Conservation (phyloP, 2,113 vertebrate species). For the Dasyprocta punctata region DNA sequence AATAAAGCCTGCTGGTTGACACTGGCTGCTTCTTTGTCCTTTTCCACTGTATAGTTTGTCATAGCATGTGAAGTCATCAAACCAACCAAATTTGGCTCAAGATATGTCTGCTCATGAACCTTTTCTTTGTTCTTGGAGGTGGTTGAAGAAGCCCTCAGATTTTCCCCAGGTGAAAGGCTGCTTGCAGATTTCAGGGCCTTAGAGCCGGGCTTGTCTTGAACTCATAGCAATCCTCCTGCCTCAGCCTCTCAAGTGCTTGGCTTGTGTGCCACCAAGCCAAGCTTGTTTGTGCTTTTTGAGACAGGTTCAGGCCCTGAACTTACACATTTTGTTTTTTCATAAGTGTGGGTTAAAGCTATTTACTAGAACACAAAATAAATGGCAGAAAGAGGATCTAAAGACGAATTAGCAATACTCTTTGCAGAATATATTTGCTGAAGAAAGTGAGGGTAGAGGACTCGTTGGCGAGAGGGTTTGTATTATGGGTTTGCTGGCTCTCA, state of each 20-base stretch:
- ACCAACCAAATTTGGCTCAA: neutral
- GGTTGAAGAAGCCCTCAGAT: neutral
- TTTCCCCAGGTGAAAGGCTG: neutral
- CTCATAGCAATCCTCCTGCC: neutral
- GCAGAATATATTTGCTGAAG: neutral
- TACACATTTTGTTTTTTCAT: neutral
- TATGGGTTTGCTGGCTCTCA: neutral
- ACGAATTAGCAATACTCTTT: neutral
- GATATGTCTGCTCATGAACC: neutral
- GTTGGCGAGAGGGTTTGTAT: neutral
- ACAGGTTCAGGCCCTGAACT: neutral
- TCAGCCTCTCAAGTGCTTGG: neutral
- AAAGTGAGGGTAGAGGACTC: neutral
- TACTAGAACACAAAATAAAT: slow-evolving; percentile 2
- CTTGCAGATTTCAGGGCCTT: neutral
- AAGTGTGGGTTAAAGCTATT: neutral
- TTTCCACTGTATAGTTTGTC: neutral
- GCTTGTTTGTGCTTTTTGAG: neutral
- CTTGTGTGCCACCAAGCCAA: neutral
- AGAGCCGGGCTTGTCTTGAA: neutral
- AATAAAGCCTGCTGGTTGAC: neutral
- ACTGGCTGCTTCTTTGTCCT: neutral
- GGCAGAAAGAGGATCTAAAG: neutral
- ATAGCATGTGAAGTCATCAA: neutral
- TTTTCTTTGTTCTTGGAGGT: neutral